These are phyloP conservation scores for Drosophila tripunctata DNA, from an alignment of 2,888 invertebrate species.

Conservation along the genomic window DNA sequence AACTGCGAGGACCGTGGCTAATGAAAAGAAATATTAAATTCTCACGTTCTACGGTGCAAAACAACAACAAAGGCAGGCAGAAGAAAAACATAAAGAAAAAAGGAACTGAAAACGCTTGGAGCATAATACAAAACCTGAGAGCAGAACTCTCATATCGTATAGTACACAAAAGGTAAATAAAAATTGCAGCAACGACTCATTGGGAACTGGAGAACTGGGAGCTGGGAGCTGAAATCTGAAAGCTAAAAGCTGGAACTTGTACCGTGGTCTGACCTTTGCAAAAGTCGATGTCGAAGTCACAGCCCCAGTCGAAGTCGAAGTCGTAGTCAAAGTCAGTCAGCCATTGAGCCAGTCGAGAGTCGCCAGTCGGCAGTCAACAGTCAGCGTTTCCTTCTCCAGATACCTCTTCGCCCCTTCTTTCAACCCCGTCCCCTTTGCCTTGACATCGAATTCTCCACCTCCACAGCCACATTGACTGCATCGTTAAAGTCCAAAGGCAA, in stretches of 20 bases:
- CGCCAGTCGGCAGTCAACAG: conserved; percentile 10
- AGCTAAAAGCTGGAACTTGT: conserved; percentile 36
- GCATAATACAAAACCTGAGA: conserved; percentile 58
- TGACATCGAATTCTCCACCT: conserved; percentile 1
- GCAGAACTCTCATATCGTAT: conserved; percentile 54
- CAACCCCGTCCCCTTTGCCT: neutral
- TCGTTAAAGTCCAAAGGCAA: conserved; percentile 79
- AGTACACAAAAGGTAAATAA: conserved; percentile 75
- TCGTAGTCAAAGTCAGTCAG: conserved; percentile 60
- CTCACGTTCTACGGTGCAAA: conserved; percentile 68
- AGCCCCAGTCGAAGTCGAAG: conserved; percentile 17
- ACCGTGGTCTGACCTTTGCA: conserved; percentile 66
- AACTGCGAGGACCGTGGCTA: conserved; percentile 58
- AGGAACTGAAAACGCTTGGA: conserved; percentile 43
- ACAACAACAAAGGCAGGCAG: conserved; percentile 32
- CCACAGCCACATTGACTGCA: conserved; percentile 47
- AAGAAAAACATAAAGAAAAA: conserved; percentile 15
- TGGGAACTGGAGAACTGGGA: conserved; percentile 31
- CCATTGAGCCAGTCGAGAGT: conserved; percentile 58
- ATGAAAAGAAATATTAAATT: conserved; percentile 80
- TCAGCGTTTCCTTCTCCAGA: conserved; percentile 17
- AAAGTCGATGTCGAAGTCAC: conserved; percentile 26
- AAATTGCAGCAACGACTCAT: conserved; percentile 62
- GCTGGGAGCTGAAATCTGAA: conserved; percentile 1
- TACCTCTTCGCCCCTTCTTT: conserved; percentile 7